A percentile compares a stretch with the other conserved stretches of the same genome.
These are phyloP conservation scores for Lanius ludovicianus DNA, from an alignment of 2,113 vertebrate genomes.

Conservation along the genomic window DNA sequence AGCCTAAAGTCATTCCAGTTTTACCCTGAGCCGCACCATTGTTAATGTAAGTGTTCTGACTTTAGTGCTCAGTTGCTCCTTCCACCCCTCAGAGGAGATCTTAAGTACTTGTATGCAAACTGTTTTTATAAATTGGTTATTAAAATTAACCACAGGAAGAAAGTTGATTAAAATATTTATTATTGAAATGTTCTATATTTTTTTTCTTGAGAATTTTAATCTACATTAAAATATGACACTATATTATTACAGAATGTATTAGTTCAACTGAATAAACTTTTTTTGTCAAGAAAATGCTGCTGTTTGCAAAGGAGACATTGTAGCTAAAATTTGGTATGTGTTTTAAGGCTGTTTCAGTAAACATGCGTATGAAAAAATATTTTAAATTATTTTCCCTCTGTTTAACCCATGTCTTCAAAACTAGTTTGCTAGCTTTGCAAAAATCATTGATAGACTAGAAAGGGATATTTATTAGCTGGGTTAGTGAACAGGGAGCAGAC, in stretches of 20 bases:
- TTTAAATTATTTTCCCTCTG: background rate
- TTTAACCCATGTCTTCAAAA: background rate
- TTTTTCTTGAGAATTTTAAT: background rate
- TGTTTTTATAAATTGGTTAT: background rate
- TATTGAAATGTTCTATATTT: background rate
- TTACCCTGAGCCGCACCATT: background rate
- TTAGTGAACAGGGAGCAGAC: background rate
- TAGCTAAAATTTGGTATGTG: background rate
- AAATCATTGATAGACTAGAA: background rate
- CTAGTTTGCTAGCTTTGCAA: background rate
- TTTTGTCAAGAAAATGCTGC: background rate
- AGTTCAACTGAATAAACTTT: background rate
- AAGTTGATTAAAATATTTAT: background rate
- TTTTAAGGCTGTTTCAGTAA: background rate
- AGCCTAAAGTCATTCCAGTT: background rate
- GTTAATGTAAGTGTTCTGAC: background rate
- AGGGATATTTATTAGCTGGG: background rate
- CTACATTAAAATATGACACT: background rate
- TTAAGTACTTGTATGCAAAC: background rate
- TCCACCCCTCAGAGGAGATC: background rate
- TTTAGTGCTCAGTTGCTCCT: background rate
- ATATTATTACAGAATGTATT: background rate
- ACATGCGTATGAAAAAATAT: background rate
- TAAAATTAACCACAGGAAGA: background rate
- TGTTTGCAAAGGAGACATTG: background rate